These are phyloP conservation scores for Bubalus kerabau DNA, from an alignment of 2,113 vertebrate species.

Conservation along the genomic window DNA sequence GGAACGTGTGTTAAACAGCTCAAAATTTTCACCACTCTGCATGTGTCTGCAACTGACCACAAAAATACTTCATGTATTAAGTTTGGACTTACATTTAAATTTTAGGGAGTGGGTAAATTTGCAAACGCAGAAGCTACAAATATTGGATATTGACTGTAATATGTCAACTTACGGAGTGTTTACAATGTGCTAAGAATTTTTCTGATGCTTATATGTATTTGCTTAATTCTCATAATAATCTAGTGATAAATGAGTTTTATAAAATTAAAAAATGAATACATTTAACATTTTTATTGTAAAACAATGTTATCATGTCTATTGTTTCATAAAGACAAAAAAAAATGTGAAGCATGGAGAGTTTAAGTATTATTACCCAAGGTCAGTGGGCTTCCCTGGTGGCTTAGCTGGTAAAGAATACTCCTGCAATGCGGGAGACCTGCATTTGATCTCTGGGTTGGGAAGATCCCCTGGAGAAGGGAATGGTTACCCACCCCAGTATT, in stretches of 20 bases:
- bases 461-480: neutral
- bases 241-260: neutral
- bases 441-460: neutral
- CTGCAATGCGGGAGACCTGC: accelerated
- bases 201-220: neutral
- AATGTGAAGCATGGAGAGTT: neutral
- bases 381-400: neutral
- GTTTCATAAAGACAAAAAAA: neutral
- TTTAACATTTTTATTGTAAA: neutral
- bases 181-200: neutral
- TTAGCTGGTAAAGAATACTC: neutral
- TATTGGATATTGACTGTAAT: neutral
- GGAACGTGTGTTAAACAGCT: neutral
- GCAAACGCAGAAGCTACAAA: neutral
- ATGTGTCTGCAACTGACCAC: neutral
- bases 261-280: neutral
- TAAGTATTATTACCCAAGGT: neutral
- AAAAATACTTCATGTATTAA: neutral
- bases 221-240: neutral
- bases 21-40: neutral
- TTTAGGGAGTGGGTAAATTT: neutral
- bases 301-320: neutral
- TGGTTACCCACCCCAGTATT: neutral
- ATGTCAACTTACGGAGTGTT: neutral
- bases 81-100: neutral